Evolutionary conservation across 35 echinoderm and acorn worm genomes (phyloP), one percentile per base, ranked within the genome.

Genomic region (Apostichopus parvimensis): DNA sequence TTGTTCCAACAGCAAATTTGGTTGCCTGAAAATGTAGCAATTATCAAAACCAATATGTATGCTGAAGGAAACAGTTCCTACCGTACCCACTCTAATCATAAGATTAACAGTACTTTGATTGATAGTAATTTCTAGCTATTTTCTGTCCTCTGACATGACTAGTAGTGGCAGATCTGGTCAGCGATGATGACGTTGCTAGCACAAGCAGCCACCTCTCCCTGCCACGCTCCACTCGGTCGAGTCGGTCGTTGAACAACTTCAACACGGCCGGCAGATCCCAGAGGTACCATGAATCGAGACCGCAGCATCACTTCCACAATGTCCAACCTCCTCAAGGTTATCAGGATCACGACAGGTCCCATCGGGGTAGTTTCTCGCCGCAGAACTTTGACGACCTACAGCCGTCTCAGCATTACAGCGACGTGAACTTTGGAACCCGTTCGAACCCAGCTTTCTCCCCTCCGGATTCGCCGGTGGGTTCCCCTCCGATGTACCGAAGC

Each of bases 91-190:
- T 61, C 58, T 61, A 61, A 61, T 8, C 8, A 61, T 8, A 8
- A 61, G 34, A 45, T 45, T 45, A 45, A 45, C 34, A 45, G 34
- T 45, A 45, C 2, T 45, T 45, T 45, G 34, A 45, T 45, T 45
- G 58, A 61, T 61, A 9, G 22, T 82, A 13, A 53, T 57, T 82
- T 8, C 4, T 82, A 54, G 10, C 21, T 57, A 82, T 87, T 17
- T 82, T 57, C 79, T 82, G 13, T 57, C 28, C 10, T 82, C 23
- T 82, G n/a, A 34, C 56, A 18, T 79, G 8, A 9, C 8, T 17
- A 77, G 89, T 91, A 4, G 89, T 91, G 7, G 89, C 89, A 21
- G 89, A 91, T 77, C 20, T 91, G n/a, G 61, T 88, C 13, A 88
- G 60, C 6, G 89, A 91, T 14, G 89, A 91, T 57, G 89, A 91